Conservation (phyloP, 2,797 vertebrate species). For the Ispidina lecontei region DNA sequence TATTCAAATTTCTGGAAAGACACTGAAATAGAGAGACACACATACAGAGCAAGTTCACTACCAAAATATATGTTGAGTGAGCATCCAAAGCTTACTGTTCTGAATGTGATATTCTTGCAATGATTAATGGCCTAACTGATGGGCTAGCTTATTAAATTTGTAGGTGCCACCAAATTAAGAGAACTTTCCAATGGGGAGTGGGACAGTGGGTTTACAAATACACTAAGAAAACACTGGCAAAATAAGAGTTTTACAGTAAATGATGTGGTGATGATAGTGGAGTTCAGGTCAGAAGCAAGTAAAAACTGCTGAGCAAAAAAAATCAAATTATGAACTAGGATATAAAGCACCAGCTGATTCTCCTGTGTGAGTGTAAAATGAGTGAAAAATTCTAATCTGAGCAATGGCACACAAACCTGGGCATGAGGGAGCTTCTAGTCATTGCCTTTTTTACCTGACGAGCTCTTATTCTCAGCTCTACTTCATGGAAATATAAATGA, state of each 20-base stretch:
- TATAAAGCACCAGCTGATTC: neutral
- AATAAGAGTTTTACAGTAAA: neutral
- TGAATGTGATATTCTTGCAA: neutral
- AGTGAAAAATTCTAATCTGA: neutral
- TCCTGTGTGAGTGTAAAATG: neutral
- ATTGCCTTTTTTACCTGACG: neutral
- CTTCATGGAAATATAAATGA: neutral
- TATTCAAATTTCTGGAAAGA: neutral
- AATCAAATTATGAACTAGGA: neutral
- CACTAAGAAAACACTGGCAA: neutral
- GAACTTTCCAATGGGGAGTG: neutral
- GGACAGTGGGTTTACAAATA: neutral
- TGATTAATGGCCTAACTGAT: neutral
- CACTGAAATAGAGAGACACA: neutral
- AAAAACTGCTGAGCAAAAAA: neutral
- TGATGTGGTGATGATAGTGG: neutral
- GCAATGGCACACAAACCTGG: neutral
- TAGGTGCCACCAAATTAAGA: neutral
- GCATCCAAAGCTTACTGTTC: neutral
- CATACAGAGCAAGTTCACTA: neutral
- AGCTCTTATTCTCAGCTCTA: neutral
- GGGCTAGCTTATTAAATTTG: neutral
- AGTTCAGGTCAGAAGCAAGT: neutral
- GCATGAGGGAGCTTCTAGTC: neutral
- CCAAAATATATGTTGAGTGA: neutral